A percentile compares a stretch with the other conserved stretches of the same genome.
These are phyloP conservation scores for Megaptera novaeangliae DNA, from an alignment of 2,113 vertebrate species.

Conservation along the genomic window DNA sequence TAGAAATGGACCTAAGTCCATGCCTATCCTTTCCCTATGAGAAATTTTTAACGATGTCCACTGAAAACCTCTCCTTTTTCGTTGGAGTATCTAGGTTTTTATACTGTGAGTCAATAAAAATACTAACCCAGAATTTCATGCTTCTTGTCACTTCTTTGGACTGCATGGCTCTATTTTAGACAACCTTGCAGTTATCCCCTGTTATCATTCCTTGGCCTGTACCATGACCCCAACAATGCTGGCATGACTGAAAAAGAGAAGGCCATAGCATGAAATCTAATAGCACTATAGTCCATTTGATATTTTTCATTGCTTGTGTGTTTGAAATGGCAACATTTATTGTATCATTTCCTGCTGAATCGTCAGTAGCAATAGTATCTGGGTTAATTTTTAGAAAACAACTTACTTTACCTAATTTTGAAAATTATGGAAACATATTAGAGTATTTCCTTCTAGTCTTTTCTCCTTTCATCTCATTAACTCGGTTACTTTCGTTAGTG, in stretches of 20 bases:
- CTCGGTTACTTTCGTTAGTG: neutral
- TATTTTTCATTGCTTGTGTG: neutral
- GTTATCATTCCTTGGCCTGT: neutral
- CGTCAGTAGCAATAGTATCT: neutral
- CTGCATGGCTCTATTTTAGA: neutral
- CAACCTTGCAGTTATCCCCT: neutral
- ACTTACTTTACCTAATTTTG: neutral
- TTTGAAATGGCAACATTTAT: neutral
- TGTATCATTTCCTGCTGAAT: slow-evolving; percentile 29
- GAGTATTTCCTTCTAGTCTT: neutral
- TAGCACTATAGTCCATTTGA: neutral
- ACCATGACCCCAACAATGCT: neutral
- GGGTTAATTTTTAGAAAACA: slow-evolving; percentile 23
- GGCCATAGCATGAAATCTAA: neutral
- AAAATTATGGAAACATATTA: neutral
- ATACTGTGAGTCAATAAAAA: neutral
- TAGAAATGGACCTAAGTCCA: neutral
- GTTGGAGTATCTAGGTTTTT: neutral
- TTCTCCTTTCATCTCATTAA: slow-evolving; percentile 6
- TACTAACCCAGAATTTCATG: neutral
- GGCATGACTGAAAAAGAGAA: slow-evolving; percentile 25
- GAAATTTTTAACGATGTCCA: neutral
- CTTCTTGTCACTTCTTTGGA: neutral
- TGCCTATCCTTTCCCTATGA: neutral
- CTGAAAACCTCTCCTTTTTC: neutral